Conservation (phyloP, 2,113 vertebrate species). For the Paramormyrops kingsleyae region DNA sequence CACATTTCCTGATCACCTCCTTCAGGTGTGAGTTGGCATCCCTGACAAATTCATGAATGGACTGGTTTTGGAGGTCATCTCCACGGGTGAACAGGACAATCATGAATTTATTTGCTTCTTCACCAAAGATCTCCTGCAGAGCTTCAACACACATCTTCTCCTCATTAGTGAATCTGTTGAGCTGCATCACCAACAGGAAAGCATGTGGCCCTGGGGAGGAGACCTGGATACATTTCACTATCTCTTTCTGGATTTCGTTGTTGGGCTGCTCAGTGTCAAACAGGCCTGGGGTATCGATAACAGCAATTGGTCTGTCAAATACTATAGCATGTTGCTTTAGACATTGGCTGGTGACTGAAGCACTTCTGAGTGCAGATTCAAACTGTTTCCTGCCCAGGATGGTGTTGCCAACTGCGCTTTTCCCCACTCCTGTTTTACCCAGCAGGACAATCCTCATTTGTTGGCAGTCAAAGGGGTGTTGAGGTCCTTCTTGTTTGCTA, state of each 20-base stretch:
- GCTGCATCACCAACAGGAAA: neutral
- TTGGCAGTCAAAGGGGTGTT: neutral
- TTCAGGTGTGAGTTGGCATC: neutral
- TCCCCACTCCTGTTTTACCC: neutral
- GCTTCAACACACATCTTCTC: neutral
- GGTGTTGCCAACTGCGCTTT: neutral
- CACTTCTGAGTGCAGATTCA: no score
- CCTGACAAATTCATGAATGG: neutral
- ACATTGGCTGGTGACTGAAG: no score
- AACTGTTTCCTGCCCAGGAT: neutral
- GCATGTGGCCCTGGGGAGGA: conserved; percentile 16
- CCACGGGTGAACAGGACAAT: neutral
- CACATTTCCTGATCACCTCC: no score
- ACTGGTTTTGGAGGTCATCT: neutral
- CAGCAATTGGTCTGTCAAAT: neutral
- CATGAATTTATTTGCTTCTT: neutral
- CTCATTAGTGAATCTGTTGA: neutral
- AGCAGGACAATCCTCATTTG: neutral
- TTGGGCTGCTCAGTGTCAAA: conserved; percentile 9
- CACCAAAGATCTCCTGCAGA: neutral
- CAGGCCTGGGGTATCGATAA: conserved; percentile 28
- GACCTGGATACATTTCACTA: conserved; percentile 20
- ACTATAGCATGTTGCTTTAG: neutral
- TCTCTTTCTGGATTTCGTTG: conserved; percentile 14
- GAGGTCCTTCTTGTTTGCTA: neutral